phyloP scores from a whole-genome alignment of 2,113 vertebrate species.

The Picathartes gymnocephalus region DNA sequence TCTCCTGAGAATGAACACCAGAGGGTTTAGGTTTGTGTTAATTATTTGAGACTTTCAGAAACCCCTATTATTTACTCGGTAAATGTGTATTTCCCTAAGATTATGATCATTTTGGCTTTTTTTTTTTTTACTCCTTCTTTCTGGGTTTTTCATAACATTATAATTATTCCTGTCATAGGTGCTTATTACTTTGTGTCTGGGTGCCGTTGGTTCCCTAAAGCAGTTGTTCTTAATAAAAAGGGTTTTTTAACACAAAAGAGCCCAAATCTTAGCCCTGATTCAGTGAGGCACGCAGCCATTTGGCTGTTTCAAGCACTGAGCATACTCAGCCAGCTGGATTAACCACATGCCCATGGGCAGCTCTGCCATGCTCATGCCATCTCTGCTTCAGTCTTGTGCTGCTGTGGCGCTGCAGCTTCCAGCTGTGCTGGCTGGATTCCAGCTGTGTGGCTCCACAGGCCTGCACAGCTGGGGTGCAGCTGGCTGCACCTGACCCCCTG shows the following conservation, averaged over 20 bases:
- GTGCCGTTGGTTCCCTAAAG: not conserved
- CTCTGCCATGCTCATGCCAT: not conserved
- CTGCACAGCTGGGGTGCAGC: constrained; percentile 33
- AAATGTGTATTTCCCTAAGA: constrained; percentile 46
- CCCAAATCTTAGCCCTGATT: not conserved
- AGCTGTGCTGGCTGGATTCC: not conserved
- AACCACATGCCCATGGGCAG: constrained; percentile 17
- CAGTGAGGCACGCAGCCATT: not conserved
- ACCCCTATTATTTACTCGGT: constrained; percentile 52
- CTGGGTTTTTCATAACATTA: not conserved
- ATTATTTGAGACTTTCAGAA: constrained; percentile 48
- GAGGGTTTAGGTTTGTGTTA: constrained; percentile 57
- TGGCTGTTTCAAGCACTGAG: not conserved
- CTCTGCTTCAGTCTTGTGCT: not conserved
- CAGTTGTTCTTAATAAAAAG: not conserved
- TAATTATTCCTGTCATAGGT: constrained; percentile 10
- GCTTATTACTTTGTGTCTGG: not conserved
- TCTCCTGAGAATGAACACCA: constrained; percentile 59
- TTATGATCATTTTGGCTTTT: not conserved
- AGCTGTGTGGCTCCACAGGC: not conserved
- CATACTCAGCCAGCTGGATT: not conserved
- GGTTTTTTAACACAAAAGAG: not conserved
- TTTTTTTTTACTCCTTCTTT: not conserved
- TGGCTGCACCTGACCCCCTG: constrained; percentile 13
- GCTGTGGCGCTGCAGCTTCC: not conserved